A percentile compares a stretch with the other conserved stretches of the same genome.
phyloP scores from a whole-genome alignment of 1,140 invertebrate genomes.

The Trigoniulus corallinus region DNA sequence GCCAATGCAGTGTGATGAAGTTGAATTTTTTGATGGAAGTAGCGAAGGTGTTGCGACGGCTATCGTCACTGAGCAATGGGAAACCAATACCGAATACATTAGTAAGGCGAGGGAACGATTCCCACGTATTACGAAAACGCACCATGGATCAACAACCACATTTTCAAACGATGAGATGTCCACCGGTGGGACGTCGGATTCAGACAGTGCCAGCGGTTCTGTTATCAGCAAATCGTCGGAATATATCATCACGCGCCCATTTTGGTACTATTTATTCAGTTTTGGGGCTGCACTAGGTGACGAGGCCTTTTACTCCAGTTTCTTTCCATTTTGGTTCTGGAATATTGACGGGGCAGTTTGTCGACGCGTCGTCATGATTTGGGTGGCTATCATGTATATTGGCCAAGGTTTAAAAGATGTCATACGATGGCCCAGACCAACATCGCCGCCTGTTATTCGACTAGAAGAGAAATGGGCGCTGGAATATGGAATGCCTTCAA shows the following conservation, averaged over 20 bases:
- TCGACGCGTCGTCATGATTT: constrained; percentile 57
- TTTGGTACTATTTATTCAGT: constrained; percentile 72
- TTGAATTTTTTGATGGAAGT: too few species aligned
- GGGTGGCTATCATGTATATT: constrained; percentile 69
- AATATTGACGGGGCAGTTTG: constrained; percentile 72
- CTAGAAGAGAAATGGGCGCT: constrained; percentile 69
- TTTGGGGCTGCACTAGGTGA: constrained; percentile 70
- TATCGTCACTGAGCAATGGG: background rate
- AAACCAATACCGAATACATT: background rate
- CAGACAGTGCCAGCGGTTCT: constrained; percentile 5
- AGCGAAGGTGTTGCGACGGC: constrained; percentile 20
- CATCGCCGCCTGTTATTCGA: constrained; percentile 56
- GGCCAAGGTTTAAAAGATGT: constrained; percentile 78
- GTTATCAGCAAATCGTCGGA: constrained; percentile 15
- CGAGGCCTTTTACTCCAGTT: constrained; percentile 70
- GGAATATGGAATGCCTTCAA: constrained; percentile 87
- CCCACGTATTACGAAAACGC: background rate
- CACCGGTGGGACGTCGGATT: constrained; percentile 1
- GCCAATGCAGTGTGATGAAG: too few species aligned
- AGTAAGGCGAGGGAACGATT: background rate
- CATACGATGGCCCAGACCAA: constrained; percentile 63
- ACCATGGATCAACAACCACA: background rate
- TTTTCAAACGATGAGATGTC: constrained; percentile 8
- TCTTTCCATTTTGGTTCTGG: constrained; percentile 85
- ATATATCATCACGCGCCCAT: constrained; percentile 48